Percentiles rank a stretch among this genome's conserved stretches.
Evolutionary conservation across 2,113 vertebrate genomes (phyloP).

Genomic region (Sceloporus undulatus): DNA sequence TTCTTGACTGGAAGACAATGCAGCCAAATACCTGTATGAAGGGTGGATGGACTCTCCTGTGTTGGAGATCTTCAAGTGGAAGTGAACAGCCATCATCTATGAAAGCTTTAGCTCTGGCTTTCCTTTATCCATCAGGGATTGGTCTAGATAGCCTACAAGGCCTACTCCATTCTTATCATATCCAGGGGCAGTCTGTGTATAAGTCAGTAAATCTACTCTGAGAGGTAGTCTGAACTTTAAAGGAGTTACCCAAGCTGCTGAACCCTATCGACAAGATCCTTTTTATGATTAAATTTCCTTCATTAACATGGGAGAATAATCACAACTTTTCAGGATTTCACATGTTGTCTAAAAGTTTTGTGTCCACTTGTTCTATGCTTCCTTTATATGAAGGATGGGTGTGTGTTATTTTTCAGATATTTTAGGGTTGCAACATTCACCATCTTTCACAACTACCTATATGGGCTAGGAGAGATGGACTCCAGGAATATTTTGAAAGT

Average conservation of each 20-base stretch:
- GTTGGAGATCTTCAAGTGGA: not conserved
- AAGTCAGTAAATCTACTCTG: too few relatives aligned
- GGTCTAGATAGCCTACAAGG: not conserved
- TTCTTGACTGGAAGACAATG: not conserved
- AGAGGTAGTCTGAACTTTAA: too few relatives aligned
- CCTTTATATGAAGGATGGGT: not conserved
- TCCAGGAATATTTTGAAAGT: too few relatives aligned
- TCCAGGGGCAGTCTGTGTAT: not conserved
- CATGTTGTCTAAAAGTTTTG: not conserved
- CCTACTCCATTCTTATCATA: not conserved
- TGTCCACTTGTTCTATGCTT: not conserved
- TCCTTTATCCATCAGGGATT: too few relatives aligned
- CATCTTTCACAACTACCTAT: too few relatives aligned
- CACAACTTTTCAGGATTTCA: not conserved
- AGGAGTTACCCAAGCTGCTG: too few relatives aligned
- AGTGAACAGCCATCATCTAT: not conserved
- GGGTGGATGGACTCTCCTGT: not conserved
- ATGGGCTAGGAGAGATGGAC: too few relatives aligned
- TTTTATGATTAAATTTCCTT: not conserved
- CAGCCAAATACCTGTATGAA: not conserved
- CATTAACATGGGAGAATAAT: not conserved
- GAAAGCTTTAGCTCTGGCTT: not conserved
- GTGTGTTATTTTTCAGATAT: too few relatives aligned
- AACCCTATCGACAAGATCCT: too few relatives aligned
- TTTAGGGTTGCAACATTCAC: too few relatives aligned